Evolutionary conservation across 2,113 vertebrate species (phyloP), one percentile per base, ranked within the genome.

Genomic region (Cricetomys ansorgei): DNA sequence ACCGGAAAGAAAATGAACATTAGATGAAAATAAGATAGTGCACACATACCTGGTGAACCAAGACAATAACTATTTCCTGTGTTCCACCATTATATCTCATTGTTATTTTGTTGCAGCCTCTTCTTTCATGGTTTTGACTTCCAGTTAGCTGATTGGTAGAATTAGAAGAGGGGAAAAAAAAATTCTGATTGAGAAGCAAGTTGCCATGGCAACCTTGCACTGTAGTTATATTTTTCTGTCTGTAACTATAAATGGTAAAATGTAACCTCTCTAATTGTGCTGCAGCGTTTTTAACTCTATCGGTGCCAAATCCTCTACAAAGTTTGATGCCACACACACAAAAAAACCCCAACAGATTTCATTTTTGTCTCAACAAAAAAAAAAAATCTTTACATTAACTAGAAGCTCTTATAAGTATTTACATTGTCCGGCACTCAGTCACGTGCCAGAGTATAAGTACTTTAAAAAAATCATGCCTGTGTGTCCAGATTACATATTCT

Each of bases 191-290:
- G 97, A 96, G 96, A 97, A 96, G 89, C 92, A 94, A 91, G 98
- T 98, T 99, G 96, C 98, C 95, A 98, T 98, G 97, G 97, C 92
- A 98, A 99, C 98, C 76, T 59, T 89, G 91, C 45, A 13, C 96
- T 98, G 92, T 84, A 96, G 97, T 97, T 98, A 97, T 97, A 97
- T 98, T 96, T 98, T 97, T 97, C 97, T 97, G 72, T 94, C 94
- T 98, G 96, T 96, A 98, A 97, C 98, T 98, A 97, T 98, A 99
- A 98, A 98, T 98, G 98, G 98, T 86, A 97, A 98, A 97, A 96
- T 93, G 64, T 95, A 96, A 96, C 93, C 88, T 95, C 95, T 94
- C 93, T 96, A 94, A 95, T 96, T 96, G 95, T 91, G 86, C 94
- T 94, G 50, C 48, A 75, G 43, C 73, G 86, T 91, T 93, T 92